Conservation (phyloP, 2,113 vertebrate genomes). For the Chunga burmeisteri region DNA sequence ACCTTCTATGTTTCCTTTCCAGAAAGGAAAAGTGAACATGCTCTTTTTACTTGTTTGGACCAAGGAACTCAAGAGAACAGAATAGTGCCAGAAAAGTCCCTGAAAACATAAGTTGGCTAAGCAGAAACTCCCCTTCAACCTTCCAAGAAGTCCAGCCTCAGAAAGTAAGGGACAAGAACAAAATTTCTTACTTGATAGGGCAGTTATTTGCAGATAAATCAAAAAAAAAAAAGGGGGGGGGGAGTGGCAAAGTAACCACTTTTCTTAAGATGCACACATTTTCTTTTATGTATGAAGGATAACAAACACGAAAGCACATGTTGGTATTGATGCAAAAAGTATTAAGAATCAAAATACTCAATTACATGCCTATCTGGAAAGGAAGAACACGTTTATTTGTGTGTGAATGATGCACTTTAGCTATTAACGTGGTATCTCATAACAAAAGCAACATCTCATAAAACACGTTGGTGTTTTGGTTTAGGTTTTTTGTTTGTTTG, state of each 20-base stretch:
- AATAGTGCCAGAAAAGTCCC: background rate
- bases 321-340: background rate
- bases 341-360: background rate
- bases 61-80: accelerated
- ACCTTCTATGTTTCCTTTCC: accelerated
- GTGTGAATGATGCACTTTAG: background rate
- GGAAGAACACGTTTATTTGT: background rate
- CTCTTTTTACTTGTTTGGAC: background rate
- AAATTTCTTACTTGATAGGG: background rate
- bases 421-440: background rate
- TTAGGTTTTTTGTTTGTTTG: background rate
- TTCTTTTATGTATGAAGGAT: background rate
- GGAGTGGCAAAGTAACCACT: background rate
- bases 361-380: background rate
- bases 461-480: background rate
- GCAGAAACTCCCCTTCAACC: background rate
- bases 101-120: background rate
- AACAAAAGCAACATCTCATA: background rate
- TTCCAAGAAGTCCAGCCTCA: background rate
- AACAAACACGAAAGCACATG: background rate
- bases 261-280: background rate
- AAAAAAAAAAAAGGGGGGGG: background rate
- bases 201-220: background rate
- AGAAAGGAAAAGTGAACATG: background rate
- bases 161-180: background rate